phyloP scores from a whole-genome alignment of 2,113 vertebrate genomes.

The Bubo blakistoni region DNA sequence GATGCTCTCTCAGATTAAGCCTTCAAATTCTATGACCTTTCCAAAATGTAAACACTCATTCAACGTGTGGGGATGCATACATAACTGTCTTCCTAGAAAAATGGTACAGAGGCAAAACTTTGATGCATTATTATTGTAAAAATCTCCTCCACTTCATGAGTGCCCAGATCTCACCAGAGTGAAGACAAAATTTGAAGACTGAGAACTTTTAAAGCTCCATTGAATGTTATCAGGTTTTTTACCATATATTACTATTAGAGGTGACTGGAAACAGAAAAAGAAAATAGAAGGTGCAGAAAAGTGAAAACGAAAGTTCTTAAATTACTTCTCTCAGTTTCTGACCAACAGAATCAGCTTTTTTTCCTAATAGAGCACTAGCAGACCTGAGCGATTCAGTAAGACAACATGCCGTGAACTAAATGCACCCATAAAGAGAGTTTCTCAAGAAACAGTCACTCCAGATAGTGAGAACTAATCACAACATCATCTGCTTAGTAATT shows the following conservation, averaged over 20 bases:
- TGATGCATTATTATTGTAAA: background rate
- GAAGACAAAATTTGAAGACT: background rate
- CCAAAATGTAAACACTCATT: background rate
- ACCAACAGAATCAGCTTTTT: background rate
- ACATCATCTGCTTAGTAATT: background rate
- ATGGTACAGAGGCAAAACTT: background rate
- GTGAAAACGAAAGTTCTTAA: background rate
- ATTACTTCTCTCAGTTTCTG: background rate
- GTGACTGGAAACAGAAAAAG: background rate
- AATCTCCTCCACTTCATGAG: background rate
- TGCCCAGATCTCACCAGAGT: background rate
- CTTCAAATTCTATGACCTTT: background rate
- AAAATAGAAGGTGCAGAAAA: background rate
- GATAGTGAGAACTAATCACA: background rate
- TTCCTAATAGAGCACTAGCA: background rate
- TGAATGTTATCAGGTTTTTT: background rate
- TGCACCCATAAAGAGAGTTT: background rate
- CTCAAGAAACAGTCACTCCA: background rate
- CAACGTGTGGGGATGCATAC: background rate
- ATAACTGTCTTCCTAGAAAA: background rate
- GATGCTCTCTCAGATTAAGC: background rate
- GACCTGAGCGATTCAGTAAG: background rate
- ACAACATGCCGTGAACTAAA: background rate
- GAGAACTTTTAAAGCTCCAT: background rate
- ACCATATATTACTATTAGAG: background rate